phyloP scores from a whole-genome alignment of 2,113 vertebrate species.

The Thalassarche chlororhynchos region DNA sequence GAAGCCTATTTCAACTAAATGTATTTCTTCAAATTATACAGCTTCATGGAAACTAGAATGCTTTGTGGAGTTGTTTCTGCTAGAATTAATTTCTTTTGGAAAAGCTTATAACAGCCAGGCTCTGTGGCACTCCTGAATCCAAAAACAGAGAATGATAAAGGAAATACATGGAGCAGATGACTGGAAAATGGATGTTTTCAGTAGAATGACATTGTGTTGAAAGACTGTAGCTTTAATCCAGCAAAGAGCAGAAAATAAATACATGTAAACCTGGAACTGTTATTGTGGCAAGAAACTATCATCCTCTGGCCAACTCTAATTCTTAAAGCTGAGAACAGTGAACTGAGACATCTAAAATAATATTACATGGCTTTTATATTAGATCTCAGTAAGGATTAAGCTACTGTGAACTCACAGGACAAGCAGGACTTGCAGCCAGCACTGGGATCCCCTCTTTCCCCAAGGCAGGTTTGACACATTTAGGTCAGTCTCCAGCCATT shows the following conservation, averaged over 20 bases:
- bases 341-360: not conserved
- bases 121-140: not conserved
- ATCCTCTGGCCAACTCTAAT: not conserved
- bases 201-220: not conserved
- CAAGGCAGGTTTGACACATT: conserved; percentile 2
- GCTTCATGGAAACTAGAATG: not conserved
- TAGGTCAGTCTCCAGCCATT: not conserved
- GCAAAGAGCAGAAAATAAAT: not conserved
- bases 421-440: not conserved
- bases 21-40: not conserved
- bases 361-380: not conserved
- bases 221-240: not conserved
- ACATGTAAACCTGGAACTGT: not conserved
- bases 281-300: not conserved
- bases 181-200: not conserved
- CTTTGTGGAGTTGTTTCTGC: not conserved
- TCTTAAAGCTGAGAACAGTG: not conserved
- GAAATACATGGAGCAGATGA: not conserved
- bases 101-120: not conserved
- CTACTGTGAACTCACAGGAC: not conserved
- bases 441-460: not conserved
- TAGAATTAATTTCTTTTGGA: not conserved
- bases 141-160: not conserved
- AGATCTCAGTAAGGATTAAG: not conserved
- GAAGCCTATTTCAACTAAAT: not conserved